Percentiles rank a stretch among this genome's conserved stretches.
Conservation (phyloP, 2,113 vertebrate genomes). For the Athene cunicularia region DNA sequence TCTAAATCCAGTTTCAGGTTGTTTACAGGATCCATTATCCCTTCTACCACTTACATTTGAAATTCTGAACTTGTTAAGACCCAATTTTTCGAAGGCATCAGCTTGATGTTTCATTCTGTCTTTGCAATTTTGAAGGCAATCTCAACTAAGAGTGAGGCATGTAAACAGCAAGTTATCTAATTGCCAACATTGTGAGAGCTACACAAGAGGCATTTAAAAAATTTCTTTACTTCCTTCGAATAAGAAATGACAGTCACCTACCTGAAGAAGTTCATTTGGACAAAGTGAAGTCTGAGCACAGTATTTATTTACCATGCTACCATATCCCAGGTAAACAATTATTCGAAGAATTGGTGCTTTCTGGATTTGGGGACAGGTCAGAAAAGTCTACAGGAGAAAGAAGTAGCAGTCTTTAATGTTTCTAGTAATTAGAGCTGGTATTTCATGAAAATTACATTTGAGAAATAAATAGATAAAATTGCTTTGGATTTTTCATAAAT, state of each 20-base stretch:
- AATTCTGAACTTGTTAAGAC: neutral
- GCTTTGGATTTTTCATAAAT: neutral
- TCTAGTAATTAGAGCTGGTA: neutral
- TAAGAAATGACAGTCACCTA: conserved; percentile 52
- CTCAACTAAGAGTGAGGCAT: neutral
- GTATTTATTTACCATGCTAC: conserved; percentile 83
- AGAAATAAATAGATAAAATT: neutral
- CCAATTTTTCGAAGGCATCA: neutral
- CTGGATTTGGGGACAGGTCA: conserved; percentile 74
- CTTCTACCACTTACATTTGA: neutral
- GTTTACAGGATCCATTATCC: neutral
- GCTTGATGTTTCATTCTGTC: neutral
- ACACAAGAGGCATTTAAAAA: neutral
- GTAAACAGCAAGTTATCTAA: neutral
- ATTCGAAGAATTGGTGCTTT: conserved; percentile 61
- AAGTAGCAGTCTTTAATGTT: neutral
- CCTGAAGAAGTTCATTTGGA: conserved; percentile 78
- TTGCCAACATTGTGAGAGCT: neutral
- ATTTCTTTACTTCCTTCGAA: neutral
- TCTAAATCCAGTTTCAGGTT: neutral
- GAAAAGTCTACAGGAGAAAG: conserved; percentile 73
- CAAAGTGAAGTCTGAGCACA: conserved; percentile 73
- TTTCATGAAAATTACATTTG: neutral
- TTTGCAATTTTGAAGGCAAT: neutral
- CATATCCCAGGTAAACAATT: conserved; percentile 79